Base-by-base conservation (phyloP, 2,888 invertebrate species). In the Gymnocheta viridis region DNA sequence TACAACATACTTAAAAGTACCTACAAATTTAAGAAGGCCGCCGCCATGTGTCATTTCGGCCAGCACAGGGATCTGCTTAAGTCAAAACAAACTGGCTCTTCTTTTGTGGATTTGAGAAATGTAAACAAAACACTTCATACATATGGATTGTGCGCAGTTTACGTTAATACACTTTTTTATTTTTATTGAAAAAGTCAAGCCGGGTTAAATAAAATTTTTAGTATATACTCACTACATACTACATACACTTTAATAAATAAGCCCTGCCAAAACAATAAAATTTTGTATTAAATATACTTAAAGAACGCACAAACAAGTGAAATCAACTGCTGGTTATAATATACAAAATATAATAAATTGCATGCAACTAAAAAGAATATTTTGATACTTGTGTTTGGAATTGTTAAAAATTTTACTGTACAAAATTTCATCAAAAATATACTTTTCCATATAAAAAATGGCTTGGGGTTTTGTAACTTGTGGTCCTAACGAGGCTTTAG, bases 401-500 rank as follows among this genome's bases (percentile, higher is more conserved):
- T 19, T 14, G 17, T 27, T 32, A 38, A 27, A 4, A 60, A 14
- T 51, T 19, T 32, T 56, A 41, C 17, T 32, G 5, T 35, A 27
- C 2, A 64, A 10, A 27, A 17, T 29, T 49, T 35, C 9, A 19
- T 1, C 7, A 22, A 49, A 66, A 73, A 47, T 27, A 54, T 32
- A 51, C 2, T 22, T 29, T 7, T 49, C 22, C 51, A 51, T 62
- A 49, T 32, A 22, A 41, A 82, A 49, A 66, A 96, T 96, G 95
- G 94, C 94, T 89, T 96, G 96, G 95, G 98, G 98, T 89, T 98
- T 98, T 91, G 97, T 97, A 72, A 98, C 98, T 85, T 98, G 98
- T 91, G 98, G 98, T 60, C 98, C 98, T 32, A 98, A 98, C 91
- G 98, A 98, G 92, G 98, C 98, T 58, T 94, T 98, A 60, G 98